A percentile compares a stretch with the other conserved stretches of the same genome.
phyloP scores from a whole-genome alignment of 2,888 invertebrate genomes.

The Pterostichus niger region DNA sequence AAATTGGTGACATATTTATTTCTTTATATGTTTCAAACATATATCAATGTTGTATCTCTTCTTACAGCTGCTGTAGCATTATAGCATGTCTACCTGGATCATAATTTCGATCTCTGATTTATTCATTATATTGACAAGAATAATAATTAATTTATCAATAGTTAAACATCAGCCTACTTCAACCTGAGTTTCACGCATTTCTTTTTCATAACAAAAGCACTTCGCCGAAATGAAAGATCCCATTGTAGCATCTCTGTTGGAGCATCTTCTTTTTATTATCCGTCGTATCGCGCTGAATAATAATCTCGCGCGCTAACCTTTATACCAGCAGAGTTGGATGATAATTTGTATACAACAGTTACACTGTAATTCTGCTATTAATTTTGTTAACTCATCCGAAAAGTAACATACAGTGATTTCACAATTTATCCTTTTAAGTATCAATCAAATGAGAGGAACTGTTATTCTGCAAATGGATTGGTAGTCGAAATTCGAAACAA shows the following conservation, averaged over 20 bases:
- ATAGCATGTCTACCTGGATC: no score
- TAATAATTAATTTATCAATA: slow-evolving; percentile 52
- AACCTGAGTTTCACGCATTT: not conserved
- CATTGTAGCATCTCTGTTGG: slow-evolving; percentile 35
- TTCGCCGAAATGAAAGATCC: slow-evolving; percentile 46
- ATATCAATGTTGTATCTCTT: no score
- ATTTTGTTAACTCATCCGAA: slow-evolving; percentile 59
- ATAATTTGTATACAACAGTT: slow-evolving; percentile 58
- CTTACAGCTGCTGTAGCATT: no score
- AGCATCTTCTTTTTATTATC: slow-evolving; percentile 28
- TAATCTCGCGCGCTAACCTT: slow-evolving; percentile 11
- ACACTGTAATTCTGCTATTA: slow-evolving; percentile 57
- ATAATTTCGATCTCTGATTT: not conserved
- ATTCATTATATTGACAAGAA: slow-evolving; percentile 28
- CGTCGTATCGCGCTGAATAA: not conserved
- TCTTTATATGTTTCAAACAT: no score
- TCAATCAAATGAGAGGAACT: slow-evolving; percentile 22
- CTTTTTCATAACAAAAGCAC: slow-evolving; percentile 22
- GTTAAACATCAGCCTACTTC: slow-evolving; percentile 33
- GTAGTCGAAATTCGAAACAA: slow-evolving; percentile 4
- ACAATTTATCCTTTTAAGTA: slow-evolving; percentile 37
- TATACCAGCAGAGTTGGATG: slow-evolving; percentile 28
- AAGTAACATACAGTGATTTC: slow-evolving; percentile 38
- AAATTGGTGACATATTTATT: no score
- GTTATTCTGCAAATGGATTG: slow-evolving; percentile 18